Evolutionary conservation across 2,888 invertebrate species (phyloP).

Genomic region (Halictus quadricinctus): DNA sequence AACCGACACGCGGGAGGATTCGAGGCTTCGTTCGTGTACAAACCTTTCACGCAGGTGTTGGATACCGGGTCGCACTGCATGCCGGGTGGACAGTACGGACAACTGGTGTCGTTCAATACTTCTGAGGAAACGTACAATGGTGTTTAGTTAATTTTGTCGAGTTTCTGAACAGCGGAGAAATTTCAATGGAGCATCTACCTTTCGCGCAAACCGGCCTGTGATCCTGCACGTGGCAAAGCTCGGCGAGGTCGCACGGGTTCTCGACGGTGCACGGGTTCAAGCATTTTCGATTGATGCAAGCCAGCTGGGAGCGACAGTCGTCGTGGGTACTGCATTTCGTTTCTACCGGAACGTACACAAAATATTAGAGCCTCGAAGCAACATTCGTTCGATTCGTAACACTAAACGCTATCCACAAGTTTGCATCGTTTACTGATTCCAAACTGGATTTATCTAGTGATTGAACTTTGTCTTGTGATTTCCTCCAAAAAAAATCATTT

Average conservation of each 20-base stretch:
- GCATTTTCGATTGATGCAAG: constrained; percentile 91
- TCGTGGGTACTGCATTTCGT: constrained; percentile 91
- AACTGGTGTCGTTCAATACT: constrained; percentile 62
- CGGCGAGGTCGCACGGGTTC: constrained; percentile 89
- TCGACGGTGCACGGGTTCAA: constrained; percentile 91
- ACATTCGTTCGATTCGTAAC: background rate
- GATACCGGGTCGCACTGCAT: constrained; percentile 90
- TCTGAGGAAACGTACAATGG: constrained; percentile 51
- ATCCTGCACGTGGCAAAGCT: constrained; percentile 92
- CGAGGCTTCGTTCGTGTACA: constrained; percentile 59
- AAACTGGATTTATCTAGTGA: constrained; percentile 7
- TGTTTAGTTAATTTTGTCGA: background rate
- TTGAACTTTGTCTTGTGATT: background rate
- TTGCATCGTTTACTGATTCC: constrained; percentile 8
- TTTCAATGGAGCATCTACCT: constrained; percentile 83
- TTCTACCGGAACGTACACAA: constrained; percentile 83
- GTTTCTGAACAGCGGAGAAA: too few species aligned
- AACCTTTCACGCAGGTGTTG: constrained; percentile 93
- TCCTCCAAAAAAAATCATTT: constrained; percentile 25
- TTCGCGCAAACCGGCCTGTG: constrained; percentile 93
- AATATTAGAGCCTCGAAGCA: constrained; percentile 54
- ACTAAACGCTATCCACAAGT: constrained; percentile 1
- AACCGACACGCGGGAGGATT: constrained; percentile 11
- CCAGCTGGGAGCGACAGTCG: constrained; percentile 90
- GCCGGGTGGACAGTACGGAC: constrained; percentile 89